These are phyloP conservation scores for Andricus quercusramuli DNA, from an alignment of 2,888 invertebrate genomes.

Conservation along the genomic window DNA sequence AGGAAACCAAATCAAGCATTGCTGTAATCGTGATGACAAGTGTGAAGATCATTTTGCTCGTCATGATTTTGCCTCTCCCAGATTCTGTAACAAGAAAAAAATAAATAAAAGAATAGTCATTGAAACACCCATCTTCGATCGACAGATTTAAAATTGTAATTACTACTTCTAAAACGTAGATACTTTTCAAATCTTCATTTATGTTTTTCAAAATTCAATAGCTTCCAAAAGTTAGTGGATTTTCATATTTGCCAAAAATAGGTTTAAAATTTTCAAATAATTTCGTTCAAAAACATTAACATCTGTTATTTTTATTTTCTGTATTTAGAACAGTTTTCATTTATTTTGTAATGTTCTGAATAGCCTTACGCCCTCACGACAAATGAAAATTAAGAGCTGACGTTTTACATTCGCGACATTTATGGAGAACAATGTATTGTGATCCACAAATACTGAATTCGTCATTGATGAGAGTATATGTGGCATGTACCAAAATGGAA, in stretches of 20 bases:
- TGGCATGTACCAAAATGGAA: conserved; percentile 30
- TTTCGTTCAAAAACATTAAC: too few species aligned
- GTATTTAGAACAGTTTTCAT: background rate
- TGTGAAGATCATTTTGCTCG: conserved; percentile 29
- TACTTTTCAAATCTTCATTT: too few species aligned
- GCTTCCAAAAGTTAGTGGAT: background rate
- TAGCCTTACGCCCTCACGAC: conserved; percentile 6
- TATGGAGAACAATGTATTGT: conserved; percentile 34
- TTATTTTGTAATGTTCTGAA: background rate
- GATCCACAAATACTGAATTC: conserved; percentile 28
- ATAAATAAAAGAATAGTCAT: background rate
- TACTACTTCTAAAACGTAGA: background rate
- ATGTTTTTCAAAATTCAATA: too few species aligned
- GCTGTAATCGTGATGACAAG: conserved; percentile 27
- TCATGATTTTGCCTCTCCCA: conserved; percentile 36
- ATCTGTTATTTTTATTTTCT: too few species aligned
- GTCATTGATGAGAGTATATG: conserved; percentile 12
- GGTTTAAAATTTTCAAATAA: too few species aligned
- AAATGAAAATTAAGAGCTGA: conserved; percentile 17
- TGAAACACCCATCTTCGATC: background rate
- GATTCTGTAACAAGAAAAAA: conserved; percentile 31
- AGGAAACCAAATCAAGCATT: conserved; percentile 19
- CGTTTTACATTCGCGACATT: conserved; percentile 26
- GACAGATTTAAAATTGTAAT: background rate
- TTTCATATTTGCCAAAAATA: background rate